These are phyloP conservation scores for Oreotragus oreotragus DNA, from an alignment of 2,113 vertebrate genomes.

Conservation along the genomic window DNA sequence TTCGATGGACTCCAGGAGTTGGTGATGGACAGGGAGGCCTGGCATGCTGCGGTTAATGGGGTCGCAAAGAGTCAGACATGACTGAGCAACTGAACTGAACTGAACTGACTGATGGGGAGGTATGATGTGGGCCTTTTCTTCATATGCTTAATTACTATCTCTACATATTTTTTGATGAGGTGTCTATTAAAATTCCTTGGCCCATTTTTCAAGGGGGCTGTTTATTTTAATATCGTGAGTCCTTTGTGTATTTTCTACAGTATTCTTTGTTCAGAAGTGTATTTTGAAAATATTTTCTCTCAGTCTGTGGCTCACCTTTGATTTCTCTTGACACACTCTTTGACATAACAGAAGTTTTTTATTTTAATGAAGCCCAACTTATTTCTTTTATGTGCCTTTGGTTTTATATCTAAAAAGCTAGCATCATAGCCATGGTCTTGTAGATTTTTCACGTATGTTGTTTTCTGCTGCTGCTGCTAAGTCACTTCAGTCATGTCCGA, in stretches of 20 bases:
- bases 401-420: not conserved
- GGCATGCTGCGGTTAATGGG: not conserved
- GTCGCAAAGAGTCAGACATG: not conserved
- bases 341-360: not conserved
- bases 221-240: not conserved
- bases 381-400: not conserved
- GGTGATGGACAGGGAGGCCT: not conserved
- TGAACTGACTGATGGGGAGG: not conserved
- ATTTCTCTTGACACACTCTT: not conserved
- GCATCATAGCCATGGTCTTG: not conserved
- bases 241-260: not conserved
- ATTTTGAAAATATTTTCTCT: not conserved
- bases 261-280: not conserved
- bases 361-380: not conserved
- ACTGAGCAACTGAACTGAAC: not conserved
- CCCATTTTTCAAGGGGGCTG: not conserved
- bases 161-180: not conserved
- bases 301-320: not conserved
- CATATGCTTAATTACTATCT: not conserved
- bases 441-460: not conserved
- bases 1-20: not conserved
- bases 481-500: no score
- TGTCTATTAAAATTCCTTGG: not conserved
- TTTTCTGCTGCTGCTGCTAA: not conserved
- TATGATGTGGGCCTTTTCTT: not conserved